phyloP scores from a whole-genome alignment of 2,888 invertebrate genomes.

The Cephus pulcher region DNA sequence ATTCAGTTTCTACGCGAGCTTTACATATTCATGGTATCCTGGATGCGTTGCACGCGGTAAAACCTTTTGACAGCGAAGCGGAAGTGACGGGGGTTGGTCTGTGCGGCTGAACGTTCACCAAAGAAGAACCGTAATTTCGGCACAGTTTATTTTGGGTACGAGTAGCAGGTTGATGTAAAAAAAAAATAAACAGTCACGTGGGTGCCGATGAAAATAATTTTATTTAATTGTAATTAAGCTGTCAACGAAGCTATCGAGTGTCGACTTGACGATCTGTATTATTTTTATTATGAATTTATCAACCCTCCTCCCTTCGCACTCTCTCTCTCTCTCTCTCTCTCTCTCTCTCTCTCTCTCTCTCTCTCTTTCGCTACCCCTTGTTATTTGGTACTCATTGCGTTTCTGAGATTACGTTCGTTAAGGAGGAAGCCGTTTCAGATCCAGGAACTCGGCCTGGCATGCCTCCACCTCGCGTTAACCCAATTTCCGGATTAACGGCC shows the following conservation, averaged over 20 bases:
- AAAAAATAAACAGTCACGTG: not conserved
- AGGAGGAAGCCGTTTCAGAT: conserved; percentile 4
- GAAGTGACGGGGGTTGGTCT: not conserved
- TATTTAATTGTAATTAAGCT: not conserved
- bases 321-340: conserved; percentile 14
- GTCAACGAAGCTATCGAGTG: not conserved
- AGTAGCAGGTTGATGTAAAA: not conserved
- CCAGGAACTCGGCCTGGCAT: conserved; percentile 44
- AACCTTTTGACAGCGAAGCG: not conserved
- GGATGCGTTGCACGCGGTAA: not conserved
- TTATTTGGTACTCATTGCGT: conserved; percentile 9
- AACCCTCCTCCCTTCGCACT: not conserved
- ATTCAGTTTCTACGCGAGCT: not conserved
- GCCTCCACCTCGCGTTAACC: conserved; percentile 57
- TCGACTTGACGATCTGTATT: not conserved
- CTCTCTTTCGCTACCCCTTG: not conserved
- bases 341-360: conserved; percentile 14
- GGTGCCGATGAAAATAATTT: not conserved
- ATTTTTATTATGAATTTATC: conserved; percentile 4
- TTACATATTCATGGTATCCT: not conserved
- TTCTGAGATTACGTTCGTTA: not conserved
- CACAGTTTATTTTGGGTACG: not conserved
- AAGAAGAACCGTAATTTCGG: not conserved
- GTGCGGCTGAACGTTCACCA: not conserved
- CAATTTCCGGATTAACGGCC: conserved; percentile 43